These are phyloP conservation scores for Caenorhabditis remanei DNA, from an alignment of 1,140 invertebrate genomes.

Conservation along the genomic window DNA sequence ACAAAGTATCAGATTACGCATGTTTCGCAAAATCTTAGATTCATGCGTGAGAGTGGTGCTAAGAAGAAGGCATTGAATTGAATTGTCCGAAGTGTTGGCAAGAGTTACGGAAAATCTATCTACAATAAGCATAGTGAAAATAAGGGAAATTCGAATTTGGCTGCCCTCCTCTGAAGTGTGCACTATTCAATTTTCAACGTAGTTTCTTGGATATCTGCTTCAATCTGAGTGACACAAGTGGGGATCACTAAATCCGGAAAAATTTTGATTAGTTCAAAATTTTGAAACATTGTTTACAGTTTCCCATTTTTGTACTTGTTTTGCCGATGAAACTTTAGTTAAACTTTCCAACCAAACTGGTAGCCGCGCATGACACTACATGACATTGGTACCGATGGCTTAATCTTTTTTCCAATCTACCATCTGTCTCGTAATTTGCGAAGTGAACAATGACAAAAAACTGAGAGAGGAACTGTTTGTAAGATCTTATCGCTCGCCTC, in stretches of 20 bases:
- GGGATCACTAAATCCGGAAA: too few species aligned
- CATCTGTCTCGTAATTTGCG: slow-evolving; percentile 23
- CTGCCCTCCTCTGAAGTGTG: too few species aligned
- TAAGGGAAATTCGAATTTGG: slow-evolving; percentile 19
- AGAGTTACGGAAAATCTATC: background rate
- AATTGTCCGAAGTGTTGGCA: slow-evolving; percentile 15
- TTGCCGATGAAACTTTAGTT: background rate
- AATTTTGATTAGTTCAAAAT: too few species aligned
- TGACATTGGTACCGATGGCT: background rate
- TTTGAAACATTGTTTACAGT: background rate
- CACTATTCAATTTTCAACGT: background rate
- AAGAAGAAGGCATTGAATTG: slow-evolving; percentile 19
- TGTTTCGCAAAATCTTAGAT: slow-evolving; percentile 46
- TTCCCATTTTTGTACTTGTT: background rate
- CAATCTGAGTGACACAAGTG: too few species aligned
- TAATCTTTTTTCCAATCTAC: slow-evolving; percentile 2
- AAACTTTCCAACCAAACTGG: slow-evolving; percentile 27
- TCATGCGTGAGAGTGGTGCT: slow-evolving; percentile 44
- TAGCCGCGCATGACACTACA: background rate
- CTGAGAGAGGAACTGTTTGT: background rate
- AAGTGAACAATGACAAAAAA: background rate
- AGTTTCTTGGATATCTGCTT: too few species aligned
- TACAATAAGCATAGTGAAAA: background rate
- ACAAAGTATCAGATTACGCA: slow-evolving; percentile 55
- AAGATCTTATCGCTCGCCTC: background rate